Conservation (phyloP, 1,140 invertebrate species). For the Neodiprion fabricii region DNA sequence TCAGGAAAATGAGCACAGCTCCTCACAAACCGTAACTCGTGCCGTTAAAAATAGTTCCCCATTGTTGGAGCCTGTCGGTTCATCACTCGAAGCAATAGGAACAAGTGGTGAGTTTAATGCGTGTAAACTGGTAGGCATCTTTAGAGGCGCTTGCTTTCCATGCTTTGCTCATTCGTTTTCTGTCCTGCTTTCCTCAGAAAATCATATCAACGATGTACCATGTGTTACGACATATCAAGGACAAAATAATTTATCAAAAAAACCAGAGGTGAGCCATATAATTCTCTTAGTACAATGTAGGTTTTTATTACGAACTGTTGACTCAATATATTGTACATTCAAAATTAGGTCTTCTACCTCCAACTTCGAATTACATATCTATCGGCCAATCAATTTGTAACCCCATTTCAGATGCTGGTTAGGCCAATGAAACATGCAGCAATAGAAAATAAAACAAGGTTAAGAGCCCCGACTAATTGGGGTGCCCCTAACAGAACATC, state of each 20-base stretch:
- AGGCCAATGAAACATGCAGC: not conserved
- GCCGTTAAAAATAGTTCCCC: conserved; percentile 50
- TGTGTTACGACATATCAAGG: not conserved
- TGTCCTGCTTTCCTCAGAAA: not conserved
- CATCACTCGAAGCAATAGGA: conserved; percentile 42
- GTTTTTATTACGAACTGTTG: too few species aligned
- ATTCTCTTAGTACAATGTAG: not conserved
- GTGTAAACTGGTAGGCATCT: not conserved
- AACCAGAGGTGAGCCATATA: not conserved
- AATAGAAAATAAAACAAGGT: conserved; percentile 40
- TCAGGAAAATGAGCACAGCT: conserved; percentile 27
- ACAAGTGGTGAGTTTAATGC: conserved; percentile 15
- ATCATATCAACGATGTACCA: not conserved
- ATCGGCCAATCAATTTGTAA: not conserved
- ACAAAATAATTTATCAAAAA: not conserved
- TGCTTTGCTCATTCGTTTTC: not conserved
- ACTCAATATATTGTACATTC: too few species aligned
- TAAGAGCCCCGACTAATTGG: conserved; percentile 49
- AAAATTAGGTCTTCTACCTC: not conserved
- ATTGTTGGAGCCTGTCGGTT: conserved; percentile 36
- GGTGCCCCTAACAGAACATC: conserved; percentile 35
- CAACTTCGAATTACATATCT: too few species aligned
- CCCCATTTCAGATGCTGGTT: not conserved
- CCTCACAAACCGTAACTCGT: conserved; percentile 28
- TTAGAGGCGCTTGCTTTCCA: not conserved